Evolutionary conservation across 37 sponge, comb jelly and placozoan genomes (phyloP).

Genomic region (Geodia barretti): DNA sequence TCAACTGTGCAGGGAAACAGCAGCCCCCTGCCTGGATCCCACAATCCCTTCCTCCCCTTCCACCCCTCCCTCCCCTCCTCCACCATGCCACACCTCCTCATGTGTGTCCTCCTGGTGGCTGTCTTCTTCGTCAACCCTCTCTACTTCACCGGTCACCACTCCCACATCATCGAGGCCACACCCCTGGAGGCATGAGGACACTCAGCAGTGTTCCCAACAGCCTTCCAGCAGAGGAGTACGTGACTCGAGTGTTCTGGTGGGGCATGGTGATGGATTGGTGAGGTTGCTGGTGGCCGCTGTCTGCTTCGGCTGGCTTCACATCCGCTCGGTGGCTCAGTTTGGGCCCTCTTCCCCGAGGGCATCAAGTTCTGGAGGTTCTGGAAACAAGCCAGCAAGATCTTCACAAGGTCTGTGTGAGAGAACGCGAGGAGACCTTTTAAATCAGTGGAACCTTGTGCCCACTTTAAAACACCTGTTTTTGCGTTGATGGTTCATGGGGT

Average conservation of each 20-base stretch:
- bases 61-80: conserved; percentile 16
- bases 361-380: conserved; percentile 55
- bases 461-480: no score
- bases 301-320: conserved; percentile 59
- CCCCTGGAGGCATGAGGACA: conserved; percentile 23
- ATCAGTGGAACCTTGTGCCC: neutral
- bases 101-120: conserved; percentile 53
- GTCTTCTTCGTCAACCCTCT: conserved; percentile 66
- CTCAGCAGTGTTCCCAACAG: neutral
- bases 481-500: no score
- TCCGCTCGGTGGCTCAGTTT: conserved; percentile 37
- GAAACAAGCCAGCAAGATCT: conserved; percentile 66
- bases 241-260: conserved; percentile 2
- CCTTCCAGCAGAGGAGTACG: neutral
- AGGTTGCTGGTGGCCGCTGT: conserved; percentile 47
- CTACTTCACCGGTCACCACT: conserved; percentile 19
- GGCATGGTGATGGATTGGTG: conserved; percentile 29
- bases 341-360: conserved; percentile 21
- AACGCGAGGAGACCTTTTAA: neutral
- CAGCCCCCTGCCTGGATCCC: neutral
- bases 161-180: conserved; percentile 1
- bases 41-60: neutral
- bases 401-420: conserved; percentile 25
- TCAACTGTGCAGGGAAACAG: neutral
- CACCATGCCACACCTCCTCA: conserved; percentile 25